Conservation (phyloP, 2,797 vertebrate genomes). For the Sebastes dallii region DNA sequence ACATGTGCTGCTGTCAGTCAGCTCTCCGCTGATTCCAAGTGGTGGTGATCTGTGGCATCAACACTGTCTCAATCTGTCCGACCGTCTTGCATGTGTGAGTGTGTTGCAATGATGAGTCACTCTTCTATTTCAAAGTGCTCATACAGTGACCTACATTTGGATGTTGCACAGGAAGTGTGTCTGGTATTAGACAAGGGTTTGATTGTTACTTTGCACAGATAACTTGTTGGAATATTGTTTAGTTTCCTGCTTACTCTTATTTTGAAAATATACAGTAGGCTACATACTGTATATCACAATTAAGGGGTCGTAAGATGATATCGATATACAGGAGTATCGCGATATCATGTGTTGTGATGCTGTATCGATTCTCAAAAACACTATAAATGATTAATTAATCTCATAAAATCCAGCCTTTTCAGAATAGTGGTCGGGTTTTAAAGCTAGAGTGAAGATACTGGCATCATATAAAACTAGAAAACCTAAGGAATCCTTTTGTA, state of each 20-base stretch:
- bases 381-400: accelerated
- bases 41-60: slow-evolving; percentile 39
- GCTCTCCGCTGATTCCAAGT: slow-evolving; percentile 11
- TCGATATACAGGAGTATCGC: no score
- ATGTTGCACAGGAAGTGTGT: slow-evolving; percentile 7
- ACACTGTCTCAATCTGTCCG: slow-evolving; percentile 57
- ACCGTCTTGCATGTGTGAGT: slow-evolving; percentile 37
- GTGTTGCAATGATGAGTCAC: slow-evolving; percentile 53
- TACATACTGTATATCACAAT: no score
- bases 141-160: slow-evolving; percentile 51
- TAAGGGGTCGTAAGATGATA: no score
- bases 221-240: not conserved
- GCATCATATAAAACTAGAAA: no score
- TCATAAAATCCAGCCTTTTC: no score
- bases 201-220: not conserved
- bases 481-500: no score
- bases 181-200: not conserved
- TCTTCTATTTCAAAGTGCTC: slow-evolving; percentile 48
- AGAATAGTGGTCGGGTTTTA: no score
- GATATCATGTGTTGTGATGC: no score
- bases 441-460: no score
- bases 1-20: slow-evolving; percentile 69
- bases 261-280: not conserved
- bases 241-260: not conserved
- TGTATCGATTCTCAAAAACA: no score